Conservation (phyloP, 1,140 invertebrate genomes). For the Lasaia peninsularis region DNA sequence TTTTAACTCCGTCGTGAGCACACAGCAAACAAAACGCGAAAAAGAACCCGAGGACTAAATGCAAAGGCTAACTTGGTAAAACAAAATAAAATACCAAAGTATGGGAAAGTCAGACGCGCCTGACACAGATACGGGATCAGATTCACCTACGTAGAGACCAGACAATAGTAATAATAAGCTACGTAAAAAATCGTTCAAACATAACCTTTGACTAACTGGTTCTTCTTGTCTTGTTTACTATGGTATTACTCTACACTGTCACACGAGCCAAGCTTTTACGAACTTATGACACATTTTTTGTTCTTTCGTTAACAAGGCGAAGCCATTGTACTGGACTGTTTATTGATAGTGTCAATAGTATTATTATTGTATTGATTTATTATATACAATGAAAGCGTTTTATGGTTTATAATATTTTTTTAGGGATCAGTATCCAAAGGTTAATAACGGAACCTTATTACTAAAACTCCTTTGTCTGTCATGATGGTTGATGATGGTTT, state of each 20-base stretch:
- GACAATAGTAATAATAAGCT: slow-evolving; percentile 20
- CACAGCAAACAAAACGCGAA: slow-evolving; percentile 47
- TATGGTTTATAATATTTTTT: too few species aligned
- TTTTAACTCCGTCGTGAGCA: slow-evolving; percentile 47
- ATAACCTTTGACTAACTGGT: slow-evolving; percentile 28
- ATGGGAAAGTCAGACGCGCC: slow-evolving; percentile 42
- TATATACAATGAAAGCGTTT: slow-evolving; percentile 26
- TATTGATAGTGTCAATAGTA: slow-evolving; percentile 67
- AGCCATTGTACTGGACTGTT: slow-evolving; percentile 52
- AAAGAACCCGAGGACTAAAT: slow-evolving; percentile 53
- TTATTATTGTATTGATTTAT: slow-evolving; percentile 60
- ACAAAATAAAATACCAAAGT: slow-evolving; percentile 32
- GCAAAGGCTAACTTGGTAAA: slow-evolving; percentile 52
- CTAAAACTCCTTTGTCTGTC: too few species aligned
- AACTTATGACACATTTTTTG: slow-evolving; percentile 67
- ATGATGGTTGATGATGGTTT: too few species aligned
- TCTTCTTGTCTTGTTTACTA: slow-evolving; percentile 19
- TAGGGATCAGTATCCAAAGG: too few species aligned
- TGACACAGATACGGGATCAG: slow-evolving; percentile 41
- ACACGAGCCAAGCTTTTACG: slow-evolving; percentile 41
- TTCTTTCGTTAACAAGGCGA: slow-evolving; percentile 59
- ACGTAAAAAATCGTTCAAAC: slow-evolving; percentile 22
- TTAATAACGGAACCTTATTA: too few species aligned
- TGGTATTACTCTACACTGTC: slow-evolving; percentile 35
- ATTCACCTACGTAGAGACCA: slow-evolving; percentile 38